Evolutionary conservation across 2,113 vertebrate species (phyloP).

Genomic region (Centropus bengalensis): DNA sequence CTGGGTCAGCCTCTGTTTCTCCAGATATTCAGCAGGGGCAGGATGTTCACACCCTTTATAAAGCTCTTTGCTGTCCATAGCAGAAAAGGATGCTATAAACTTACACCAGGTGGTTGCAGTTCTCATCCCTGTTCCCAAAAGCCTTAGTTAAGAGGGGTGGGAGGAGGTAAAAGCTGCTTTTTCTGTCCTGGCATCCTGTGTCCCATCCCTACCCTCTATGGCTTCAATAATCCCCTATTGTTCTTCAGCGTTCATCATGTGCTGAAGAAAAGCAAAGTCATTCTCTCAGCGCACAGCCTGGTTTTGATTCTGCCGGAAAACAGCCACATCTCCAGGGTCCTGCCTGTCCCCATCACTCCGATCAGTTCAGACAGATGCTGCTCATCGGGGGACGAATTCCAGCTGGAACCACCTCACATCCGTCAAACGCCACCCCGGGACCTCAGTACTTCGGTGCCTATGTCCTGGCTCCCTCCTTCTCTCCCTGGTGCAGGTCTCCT

Average conservation of each 20-base stretch:
- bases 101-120: neutral
- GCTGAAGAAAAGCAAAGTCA: neutral
- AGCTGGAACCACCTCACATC: neutral
- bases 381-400: accelerated
- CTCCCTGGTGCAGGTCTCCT: neutral
- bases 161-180: neutral
- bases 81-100: neutral
- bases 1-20: neutral
- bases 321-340: neutral
- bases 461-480: neutral
- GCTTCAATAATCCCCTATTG: neutral
- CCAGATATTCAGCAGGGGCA: neutral
- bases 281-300: neutral
- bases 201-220: neutral
- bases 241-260: neutral
- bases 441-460: neutral
- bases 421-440: accelerated
- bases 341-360: accelerated
- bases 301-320: neutral
- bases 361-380: accelerated
- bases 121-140: neutral
- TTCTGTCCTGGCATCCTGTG: neutral
- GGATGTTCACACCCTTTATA: accelerated
- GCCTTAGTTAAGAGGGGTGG: neutral
- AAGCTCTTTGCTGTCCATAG: accelerated